phyloP scores from a whole-genome alignment of 2,797 vertebrate genomes.

The Hypotaenidia philippensis region DNA sequence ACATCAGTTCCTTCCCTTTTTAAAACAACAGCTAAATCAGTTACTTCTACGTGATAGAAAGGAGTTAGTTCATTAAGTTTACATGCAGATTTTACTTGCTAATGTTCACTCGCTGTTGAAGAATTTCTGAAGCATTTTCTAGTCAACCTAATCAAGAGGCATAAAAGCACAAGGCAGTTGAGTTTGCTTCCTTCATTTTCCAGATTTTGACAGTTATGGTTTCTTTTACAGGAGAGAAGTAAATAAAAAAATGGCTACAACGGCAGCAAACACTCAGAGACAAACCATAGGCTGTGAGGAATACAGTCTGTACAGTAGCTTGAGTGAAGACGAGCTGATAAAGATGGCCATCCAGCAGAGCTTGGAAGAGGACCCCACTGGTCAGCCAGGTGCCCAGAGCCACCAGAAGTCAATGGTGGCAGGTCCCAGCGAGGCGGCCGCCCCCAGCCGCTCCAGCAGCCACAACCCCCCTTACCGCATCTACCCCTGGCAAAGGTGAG shows the following conservation, averaged over 20 bases:
- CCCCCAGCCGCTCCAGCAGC: neutral
- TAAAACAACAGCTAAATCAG: neutral
- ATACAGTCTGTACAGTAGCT: conserved; percentile 88
- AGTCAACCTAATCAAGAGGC: neutral
- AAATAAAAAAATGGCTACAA: conserved; percentile 68
- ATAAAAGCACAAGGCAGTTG: neutral
- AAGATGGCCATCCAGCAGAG: conserved; percentile 93
- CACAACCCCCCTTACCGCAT: conserved; percentile 67
- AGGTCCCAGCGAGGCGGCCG: neutral
- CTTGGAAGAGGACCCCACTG: conserved; percentile 71
- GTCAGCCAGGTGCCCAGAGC: conserved; percentile 42
- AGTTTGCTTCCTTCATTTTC: neutral
- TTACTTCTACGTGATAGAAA: neutral
- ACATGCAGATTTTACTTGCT: neutral
- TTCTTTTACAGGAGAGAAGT: neutral
- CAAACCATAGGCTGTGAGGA: conserved; percentile 83
- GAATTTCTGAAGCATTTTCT: neutral
- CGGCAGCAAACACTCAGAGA: conserved; percentile 53
- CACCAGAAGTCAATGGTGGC: conserved; percentile 55
- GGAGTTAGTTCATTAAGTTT: neutral
- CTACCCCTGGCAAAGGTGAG: conserved; percentile 82
- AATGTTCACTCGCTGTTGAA: neutral
- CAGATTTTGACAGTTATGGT: neutral
- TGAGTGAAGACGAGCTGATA: conserved; percentile 91
- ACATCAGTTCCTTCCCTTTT: neutral